These are phyloP conservation scores for Pediacus dermestoides DNA, from an alignment of 2,888 invertebrate genomes.

Conservation along the genomic window DNA sequence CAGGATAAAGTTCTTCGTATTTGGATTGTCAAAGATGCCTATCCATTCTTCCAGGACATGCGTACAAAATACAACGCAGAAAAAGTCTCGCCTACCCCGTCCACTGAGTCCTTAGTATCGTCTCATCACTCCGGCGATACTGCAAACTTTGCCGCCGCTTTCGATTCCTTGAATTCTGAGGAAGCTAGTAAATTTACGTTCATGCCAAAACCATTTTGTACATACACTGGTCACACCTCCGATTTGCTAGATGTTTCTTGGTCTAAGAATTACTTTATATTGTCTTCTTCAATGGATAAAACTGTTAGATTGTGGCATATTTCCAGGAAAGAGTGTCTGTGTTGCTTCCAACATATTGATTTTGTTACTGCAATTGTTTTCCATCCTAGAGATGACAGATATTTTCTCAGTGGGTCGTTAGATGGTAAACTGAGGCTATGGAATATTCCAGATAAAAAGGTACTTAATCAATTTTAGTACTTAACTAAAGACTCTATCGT, in stretches of 20 bases:
- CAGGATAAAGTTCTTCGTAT: constrained; percentile 92
- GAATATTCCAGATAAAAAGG: constrained; percentile 99
- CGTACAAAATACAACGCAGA: constrained; percentile 91
- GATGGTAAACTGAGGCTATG: constrained; percentile 98
- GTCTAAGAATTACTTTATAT: constrained; percentile 97
- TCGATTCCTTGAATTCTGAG: constrained; percentile 60
- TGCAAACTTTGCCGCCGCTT: constrained; percentile 53
- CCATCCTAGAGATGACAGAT: constrained; percentile 86
- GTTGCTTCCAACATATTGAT: constrained; percentile 98
- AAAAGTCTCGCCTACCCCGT: constrained; percentile 88
- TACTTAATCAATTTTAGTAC: constrained; percentile 27
- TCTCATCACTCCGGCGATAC: constrained; percentile 67
- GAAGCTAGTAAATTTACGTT: constrained; percentile 66
- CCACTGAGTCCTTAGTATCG: constrained; percentile 85
- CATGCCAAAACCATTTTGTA: constrained; percentile 86
- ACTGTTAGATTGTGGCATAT: constrained; percentile 98
- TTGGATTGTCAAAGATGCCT: constrained; percentile 91
- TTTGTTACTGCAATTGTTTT: constrained; percentile 99
- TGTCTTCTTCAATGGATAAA: constrained; percentile 99
- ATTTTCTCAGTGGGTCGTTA: constrained; percentile 94
- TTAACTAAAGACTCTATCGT: constrained; percentile 7
- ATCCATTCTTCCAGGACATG: constrained; percentile 90
- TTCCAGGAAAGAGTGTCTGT: constrained; percentile 93
- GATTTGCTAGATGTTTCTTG: constrained; percentile 96
- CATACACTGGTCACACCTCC: constrained; percentile 91